These are phyloP conservation scores for Eremobia ochroleuca DNA, from an alignment of 2,888 invertebrate species.

Conservation along the genomic window DNA sequence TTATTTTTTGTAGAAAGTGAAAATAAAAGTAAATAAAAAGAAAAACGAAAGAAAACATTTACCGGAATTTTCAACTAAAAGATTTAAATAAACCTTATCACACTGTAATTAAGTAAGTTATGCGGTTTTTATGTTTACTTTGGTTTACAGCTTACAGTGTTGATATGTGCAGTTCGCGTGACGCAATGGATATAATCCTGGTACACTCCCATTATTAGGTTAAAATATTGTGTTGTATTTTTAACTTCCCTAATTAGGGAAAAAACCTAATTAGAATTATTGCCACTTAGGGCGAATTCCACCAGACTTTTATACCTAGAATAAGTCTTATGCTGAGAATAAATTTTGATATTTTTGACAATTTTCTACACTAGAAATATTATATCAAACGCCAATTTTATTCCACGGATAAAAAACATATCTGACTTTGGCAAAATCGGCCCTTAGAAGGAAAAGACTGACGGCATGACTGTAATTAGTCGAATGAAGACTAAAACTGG, in stretches of 20 bases:
- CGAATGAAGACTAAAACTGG: background rate
- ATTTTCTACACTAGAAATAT: background rate
- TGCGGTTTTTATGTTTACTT: conserved; percentile 33
- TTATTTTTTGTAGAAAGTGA: background rate
- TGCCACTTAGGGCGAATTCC: background rate
- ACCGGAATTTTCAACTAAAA: background rate
- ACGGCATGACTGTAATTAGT: background rate
- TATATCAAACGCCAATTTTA: background rate
- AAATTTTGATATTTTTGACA: background rate
- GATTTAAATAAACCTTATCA: conserved; percentile 23
- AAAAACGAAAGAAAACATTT: background rate
- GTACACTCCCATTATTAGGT: background rate
- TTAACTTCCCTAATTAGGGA: background rate
- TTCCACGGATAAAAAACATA: background rate
- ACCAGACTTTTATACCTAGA: background rate
- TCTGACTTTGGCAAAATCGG: too few relatives aligned
- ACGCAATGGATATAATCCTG: conserved; percentile 29
- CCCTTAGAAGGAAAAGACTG: background rate
- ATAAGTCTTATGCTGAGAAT: background rate
- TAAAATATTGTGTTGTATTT: conserved; percentile 32
- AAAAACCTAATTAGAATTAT: background rate
- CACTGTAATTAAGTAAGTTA: conserved; percentile 24
- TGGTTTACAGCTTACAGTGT: conserved; percentile 10
- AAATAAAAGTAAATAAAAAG: background rate
- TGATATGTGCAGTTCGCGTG: conserved; percentile 43